phyloP scores from a whole-genome alignment of 2,113 vertebrate species.

The Albula glossodonta region DNA sequence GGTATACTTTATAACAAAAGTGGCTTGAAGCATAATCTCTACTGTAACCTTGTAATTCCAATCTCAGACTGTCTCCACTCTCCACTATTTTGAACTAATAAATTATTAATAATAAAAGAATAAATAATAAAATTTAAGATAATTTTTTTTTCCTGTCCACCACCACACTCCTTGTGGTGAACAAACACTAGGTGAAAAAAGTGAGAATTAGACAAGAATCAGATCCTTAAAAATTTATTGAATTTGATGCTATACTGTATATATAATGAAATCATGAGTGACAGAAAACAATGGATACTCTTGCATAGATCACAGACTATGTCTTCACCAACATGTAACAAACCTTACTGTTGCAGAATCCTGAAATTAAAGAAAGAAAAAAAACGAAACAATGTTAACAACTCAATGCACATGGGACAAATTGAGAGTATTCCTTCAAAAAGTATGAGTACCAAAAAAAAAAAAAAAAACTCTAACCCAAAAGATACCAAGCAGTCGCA shows the following conservation, averaged over 20 bases:
- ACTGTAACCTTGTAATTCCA: too few species aligned
- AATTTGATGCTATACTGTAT: slow-evolving; percentile 73
- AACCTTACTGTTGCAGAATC: slow-evolving; percentile 58
- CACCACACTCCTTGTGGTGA: background rate
- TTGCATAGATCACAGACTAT: slow-evolving; percentile 88
- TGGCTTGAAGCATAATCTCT: too few species aligned
- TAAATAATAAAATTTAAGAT: background rate
- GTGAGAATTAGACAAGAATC: slow-evolving; percentile 49
- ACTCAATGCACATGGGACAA: slow-evolving; percentile 34
- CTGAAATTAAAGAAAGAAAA: slow-evolving; percentile 24
- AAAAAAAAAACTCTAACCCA: background rate
- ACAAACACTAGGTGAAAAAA: background rate
- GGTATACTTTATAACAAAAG: too few species aligned
- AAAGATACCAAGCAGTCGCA: slow-evolving; percentile 65
- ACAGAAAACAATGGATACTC: slow-evolving; percentile 77
- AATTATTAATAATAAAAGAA: background rate
- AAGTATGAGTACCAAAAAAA: slow-evolving; percentile 44
- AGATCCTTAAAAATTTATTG: slow-evolving; percentile 91
- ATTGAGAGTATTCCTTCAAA: slow-evolving; percentile 59
- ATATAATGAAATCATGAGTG: slow-evolving; percentile 79
- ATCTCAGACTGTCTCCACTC: too few species aligned
- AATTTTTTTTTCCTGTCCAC: background rate
- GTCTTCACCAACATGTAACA: slow-evolving; percentile 75
- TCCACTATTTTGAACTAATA: background rate
- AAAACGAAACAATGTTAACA: slow-evolving; percentile 20